phyloP scores from a whole-genome alignment of 2,888 invertebrate species.

The Branchellion lobata region DNA sequence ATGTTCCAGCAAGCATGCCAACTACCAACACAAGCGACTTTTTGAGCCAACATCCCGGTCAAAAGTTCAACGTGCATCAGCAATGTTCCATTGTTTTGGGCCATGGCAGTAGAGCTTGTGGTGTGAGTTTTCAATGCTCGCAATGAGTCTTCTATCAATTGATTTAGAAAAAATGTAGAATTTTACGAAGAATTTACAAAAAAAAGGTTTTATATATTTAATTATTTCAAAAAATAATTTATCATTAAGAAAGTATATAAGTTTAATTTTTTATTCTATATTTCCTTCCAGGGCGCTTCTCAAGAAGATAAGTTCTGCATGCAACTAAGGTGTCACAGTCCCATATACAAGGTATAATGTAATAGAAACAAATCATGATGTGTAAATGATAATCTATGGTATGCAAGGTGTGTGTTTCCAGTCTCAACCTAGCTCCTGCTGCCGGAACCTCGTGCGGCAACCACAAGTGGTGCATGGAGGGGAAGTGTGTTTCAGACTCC shows the following conservation, averaged over 20 bases:
- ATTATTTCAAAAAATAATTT: too few relatives aligned
- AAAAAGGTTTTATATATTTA: too few relatives aligned
- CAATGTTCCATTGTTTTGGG: slow-evolving; percentile 57
- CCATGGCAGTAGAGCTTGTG: slow-evolving; percentile 54
- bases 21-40: slow-evolving; percentile 11
- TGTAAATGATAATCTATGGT: too few relatives aligned
- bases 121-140: slow-evolving; percentile 51
- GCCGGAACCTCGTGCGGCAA: slow-evolving; percentile 54
- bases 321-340: slow-evolving; percentile 54
- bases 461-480: slow-evolving; percentile 50
- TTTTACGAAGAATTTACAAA: too few relatives aligned
- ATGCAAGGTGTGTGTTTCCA: too few relatives aligned
- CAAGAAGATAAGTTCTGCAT: slow-evolving; percentile 50
- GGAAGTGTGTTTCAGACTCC: slow-evolving; percentile 26
- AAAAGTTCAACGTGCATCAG: slow-evolving; percentile 54
- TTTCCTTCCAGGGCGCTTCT: background rate
- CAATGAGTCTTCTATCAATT: background rate
- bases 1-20: slow-evolving; percentile 4
- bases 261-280: background rate
- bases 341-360: slow-evolving; percentile 53
- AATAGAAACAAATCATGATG: too few relatives aligned
- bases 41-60: slow-evolving; percentile 53
- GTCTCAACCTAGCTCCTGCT: slow-evolving; percentile 54
- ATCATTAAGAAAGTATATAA: too few relatives aligned
- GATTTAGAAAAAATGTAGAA: too few relatives aligned